Evolutionary conservation across 2,113 vertebrate genomes (phyloP).

Genomic region (Hippoglossus stenolepis): DNA sequence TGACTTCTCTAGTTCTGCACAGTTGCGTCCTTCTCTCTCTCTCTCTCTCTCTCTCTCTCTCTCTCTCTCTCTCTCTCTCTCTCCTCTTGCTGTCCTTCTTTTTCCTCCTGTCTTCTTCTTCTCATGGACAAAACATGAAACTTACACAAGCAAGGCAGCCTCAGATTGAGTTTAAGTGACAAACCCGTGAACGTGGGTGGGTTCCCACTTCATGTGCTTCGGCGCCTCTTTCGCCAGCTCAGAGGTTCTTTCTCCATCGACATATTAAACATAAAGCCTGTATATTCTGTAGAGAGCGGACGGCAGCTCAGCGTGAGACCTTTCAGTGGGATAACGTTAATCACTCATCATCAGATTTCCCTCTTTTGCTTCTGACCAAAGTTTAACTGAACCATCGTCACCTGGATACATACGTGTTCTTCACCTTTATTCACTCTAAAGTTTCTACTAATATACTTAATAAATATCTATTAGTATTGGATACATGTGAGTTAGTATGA

Average conservation of each 20-base stretch:
- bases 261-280: constrained; percentile 45
- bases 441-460: too few species aligned
- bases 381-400: too few species aligned
- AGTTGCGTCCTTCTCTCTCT: neutral
- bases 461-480: too few species aligned
- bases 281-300: constrained; percentile 66
- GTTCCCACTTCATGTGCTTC: constrained; percentile 68
- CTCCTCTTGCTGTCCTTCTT: neutral
- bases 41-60: neutral
- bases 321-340: neutral
- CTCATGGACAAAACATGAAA: constrained; percentile 54
- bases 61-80: constrained; percentile 6
- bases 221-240: too few species aligned
- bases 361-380: neutral
- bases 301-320: constrained; percentile 9
- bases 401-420: too few species aligned
- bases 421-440: too few species aligned
- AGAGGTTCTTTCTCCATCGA: neutral
- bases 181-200: constrained; percentile 66
- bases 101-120: constrained; percentile 26
- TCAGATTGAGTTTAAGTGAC: constrained; percentile 71
- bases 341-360: neutral
- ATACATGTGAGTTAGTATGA: too few species aligned
- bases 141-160: constrained; percentile 71
- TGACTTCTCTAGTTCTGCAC: constrained; percentile 30